Percentiles rank a stretch among this genome's conserved stretches.
Conservation (phyloP, 2,113 vertebrate genomes). For the Papio anubis region DNA sequence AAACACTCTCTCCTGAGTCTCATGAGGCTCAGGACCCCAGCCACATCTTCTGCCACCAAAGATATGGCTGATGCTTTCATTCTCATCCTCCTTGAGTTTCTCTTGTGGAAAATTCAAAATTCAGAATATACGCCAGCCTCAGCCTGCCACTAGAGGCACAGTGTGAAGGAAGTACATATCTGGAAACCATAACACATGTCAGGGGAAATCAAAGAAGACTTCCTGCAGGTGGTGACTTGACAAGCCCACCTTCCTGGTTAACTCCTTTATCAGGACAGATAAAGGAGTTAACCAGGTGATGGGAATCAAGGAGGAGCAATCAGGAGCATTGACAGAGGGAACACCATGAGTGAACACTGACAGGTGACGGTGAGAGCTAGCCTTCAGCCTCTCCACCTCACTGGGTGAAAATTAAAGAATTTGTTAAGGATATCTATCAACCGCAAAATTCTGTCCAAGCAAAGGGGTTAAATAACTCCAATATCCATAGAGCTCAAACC, state of each 20-base stretch:
- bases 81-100: not conserved
- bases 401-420: not conserved
- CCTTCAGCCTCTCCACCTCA: not conserved
- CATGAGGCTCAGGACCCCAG: not conserved
- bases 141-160: not conserved
- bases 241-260: not conserved
- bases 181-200: not conserved
- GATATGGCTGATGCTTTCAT: not conserved
- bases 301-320: not conserved
- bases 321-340: not conserved
- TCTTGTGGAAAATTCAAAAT: not conserved
- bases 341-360: not conserved
- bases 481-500: not conserved
- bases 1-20: not conserved
- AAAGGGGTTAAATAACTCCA: not conserved
- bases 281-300: not conserved
- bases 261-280: no score
- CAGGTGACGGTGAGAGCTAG: not conserved
- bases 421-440: not conserved
- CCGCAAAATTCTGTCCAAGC: not conserved
- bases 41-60: not conserved
- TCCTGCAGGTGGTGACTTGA: not conserved
- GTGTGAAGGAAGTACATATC: not conserved
- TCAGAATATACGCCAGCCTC: not conserved
- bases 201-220: not conserved